A percentile compares a stretch with the other conserved stretches of the same genome.
Evolutionary conservation across 2,113 vertebrate genomes (phyloP).

Genomic region (Galemys pyrenaicus): DNA sequence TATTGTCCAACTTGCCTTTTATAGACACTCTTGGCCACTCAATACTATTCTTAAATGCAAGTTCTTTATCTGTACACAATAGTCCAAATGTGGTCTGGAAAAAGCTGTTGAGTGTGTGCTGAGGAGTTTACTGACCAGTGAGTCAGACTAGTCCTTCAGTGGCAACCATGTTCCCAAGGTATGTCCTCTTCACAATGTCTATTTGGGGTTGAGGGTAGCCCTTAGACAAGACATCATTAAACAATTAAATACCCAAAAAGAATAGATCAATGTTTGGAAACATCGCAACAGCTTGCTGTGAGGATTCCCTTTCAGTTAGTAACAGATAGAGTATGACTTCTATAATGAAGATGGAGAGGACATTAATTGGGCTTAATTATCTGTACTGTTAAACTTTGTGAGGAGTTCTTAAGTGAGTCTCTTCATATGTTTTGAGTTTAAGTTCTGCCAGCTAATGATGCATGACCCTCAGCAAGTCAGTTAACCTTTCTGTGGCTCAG

Average conservation of each 20-base stretch:
- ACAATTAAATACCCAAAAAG: background rate
- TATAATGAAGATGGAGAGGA: background rate
- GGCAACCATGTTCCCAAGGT: background rate
- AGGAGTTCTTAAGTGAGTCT: background rate
- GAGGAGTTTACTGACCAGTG: background rate
- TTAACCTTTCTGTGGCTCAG: slow-evolving; percentile 20
- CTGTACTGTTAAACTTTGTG: slow-evolving; percentile 25
- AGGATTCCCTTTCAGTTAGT: background rate
- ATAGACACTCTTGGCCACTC: background rate
- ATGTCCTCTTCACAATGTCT: background rate
- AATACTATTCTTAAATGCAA: background rate
- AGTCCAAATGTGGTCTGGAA: background rate
- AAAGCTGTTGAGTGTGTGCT: background rate
- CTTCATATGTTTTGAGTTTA: background rate
- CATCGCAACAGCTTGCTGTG: background rate
- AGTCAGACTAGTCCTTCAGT: background rate
- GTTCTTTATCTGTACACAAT: slow-evolving; percentile 1
- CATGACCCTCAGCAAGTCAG: background rate
- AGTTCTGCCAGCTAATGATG: slow-evolving; percentile 8
- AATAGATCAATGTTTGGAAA: background rate
- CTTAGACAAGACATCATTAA: background rate
- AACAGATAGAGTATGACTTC: background rate
- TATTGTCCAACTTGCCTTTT: background rate
- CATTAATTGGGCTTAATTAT: slow-evolving; percentile 19
- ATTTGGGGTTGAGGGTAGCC: background rate